These are phyloP conservation scores for Palythoa grandis DNA, from an alignment of 92 coral and sea anemone species.

Conservation along the genomic window DNA sequence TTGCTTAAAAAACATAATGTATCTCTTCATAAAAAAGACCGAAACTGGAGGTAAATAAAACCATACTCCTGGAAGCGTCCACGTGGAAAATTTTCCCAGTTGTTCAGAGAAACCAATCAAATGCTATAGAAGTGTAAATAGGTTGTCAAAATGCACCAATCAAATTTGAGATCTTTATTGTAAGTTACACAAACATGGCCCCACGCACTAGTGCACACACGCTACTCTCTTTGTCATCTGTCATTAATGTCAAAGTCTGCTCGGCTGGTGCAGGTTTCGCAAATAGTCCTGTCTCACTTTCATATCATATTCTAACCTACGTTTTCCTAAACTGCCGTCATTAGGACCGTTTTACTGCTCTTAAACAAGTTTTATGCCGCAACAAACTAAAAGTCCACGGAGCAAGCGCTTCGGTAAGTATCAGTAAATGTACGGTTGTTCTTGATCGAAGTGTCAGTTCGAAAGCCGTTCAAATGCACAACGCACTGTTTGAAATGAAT, in stretches of 20 bases:
- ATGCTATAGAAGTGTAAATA: conserved; percentile 88
- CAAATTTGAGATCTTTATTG: conserved; percentile 79
- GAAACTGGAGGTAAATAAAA: conserved; percentile 80
- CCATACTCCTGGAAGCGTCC: conserved; percentile 79
- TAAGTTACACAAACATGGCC: conserved; percentile 97
- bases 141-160: conserved; percentile 95
- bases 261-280: conserved; percentile 98
- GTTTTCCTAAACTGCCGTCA: background rate
- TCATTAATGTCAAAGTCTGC: conserved; percentile 99
- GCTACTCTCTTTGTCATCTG: conserved; percentile 88
- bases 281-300: conserved; percentile 78
- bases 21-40: conserved; percentile 23
- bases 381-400: conserved; percentile 78
- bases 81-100: conserved; percentile 98
- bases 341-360: background rate
- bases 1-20: conserved; percentile 18
- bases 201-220: conserved; percentile 96
- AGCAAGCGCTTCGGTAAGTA: conserved; percentile 87
- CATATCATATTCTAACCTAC: conserved; percentile 15
- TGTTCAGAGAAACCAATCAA: conserved; percentile 90
- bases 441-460: conserved; percentile 65
- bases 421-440: conserved; percentile 21
- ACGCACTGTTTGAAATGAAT: conserved; percentile 82
- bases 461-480: conserved; percentile 89
- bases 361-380: conserved; percentile 67